A percentile compares a stretch with the other conserved stretches of the same genome.
Conservation (phyloP, 2,888 invertebrate genomes). For the Drosophila kambysellisi region DNA sequence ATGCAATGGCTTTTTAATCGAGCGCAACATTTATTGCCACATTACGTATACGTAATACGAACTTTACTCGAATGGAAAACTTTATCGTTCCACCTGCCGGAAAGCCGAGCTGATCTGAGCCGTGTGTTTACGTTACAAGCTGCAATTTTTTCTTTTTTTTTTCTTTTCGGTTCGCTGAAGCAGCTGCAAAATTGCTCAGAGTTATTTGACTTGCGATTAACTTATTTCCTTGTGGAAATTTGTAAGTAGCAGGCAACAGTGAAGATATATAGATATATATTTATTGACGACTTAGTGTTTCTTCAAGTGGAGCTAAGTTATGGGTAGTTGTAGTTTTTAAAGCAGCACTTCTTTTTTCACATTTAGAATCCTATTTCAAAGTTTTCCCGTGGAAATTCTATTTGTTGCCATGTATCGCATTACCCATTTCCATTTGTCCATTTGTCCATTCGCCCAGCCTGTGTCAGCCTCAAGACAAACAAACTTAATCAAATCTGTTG, state of each 20-base stretch:
- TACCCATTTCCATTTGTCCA: conserved; percentile 27
- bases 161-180: neutral
- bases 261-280: conserved; percentile 3
- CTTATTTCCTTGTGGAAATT: conserved; percentile 48
- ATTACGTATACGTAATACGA: conserved; percentile 58
- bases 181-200: conserved; percentile 41
- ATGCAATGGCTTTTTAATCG: conserved; percentile 67
- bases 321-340: neutral
- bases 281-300: conserved; percentile 22
- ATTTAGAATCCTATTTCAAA: neutral
- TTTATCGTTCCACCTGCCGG: conserved; percentile 25
- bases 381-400: neutral
- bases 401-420: conserved; percentile 39
- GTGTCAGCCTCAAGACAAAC: conserved; percentile 40
- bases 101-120: conserved; percentile 14
- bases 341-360: conserved; percentile 9
- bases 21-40: conserved; percentile 69
- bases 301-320: conserved; percentile 12
- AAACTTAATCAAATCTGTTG: conserved; percentile 73
- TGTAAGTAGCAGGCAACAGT: conserved; percentile 14
- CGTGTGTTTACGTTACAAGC: conserved; percentile 50
- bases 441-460: conserved; percentile 20
- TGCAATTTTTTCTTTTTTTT: conserved; percentile 13
- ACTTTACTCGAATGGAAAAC: conserved; percentile 37
- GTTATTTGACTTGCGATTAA: conserved; percentile 65